Evolutionary conservation across 2,888 invertebrate genomes (phyloP), one percentile per base, ranked within the genome.

Genomic region (Myopa testacea): DNA sequence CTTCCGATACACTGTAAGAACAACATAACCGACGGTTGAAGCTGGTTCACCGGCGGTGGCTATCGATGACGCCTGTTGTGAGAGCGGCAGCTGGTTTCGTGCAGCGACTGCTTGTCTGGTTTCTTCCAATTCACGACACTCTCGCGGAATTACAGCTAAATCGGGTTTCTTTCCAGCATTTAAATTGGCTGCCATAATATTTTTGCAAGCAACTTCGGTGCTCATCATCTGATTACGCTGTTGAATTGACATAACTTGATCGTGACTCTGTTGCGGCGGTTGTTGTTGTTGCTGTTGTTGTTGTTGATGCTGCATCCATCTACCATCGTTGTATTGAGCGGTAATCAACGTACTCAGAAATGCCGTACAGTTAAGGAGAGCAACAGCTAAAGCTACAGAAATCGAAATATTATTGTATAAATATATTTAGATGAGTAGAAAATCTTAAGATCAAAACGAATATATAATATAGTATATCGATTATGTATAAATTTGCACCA

Each of bases 221-320:
- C 38, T 65, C 4, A 37, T 65, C 38, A 65, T 16, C 8, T 37
- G 65, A 16, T 65, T 65, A 38, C 37, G 37, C 26, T 65, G 37
- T 10, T 65, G 65, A 38, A 65, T 38, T 65, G 65, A 65, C 14
- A 65, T 37, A 65, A 37, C 65, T 65, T 65, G 12, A 37, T 65
- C 37, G 65, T 16, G 34, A 37, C 14, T 34, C 8, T 63, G 63
- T 63, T 65, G 65, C 8, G 4, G 63, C n/a, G 34, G 65, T 34
- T 8, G 63, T 63, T 65, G 65, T 37, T 65, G 65, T 16, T 34
- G 65, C 16, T n/a, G n/a, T n/a, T 63, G 63, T 63, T 65, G 65
- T 4, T 63, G 63, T 34, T 65, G 65, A 8, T 65, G 65, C 12
- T 34, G 65, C 38, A 34, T 8, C 26, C 65, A 65, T 34, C 37